These are phyloP conservation scores for Tretioscincus oriximinensis DNA, from an alignment of 2,113 vertebrate species.

Conservation along the genomic window DNA sequence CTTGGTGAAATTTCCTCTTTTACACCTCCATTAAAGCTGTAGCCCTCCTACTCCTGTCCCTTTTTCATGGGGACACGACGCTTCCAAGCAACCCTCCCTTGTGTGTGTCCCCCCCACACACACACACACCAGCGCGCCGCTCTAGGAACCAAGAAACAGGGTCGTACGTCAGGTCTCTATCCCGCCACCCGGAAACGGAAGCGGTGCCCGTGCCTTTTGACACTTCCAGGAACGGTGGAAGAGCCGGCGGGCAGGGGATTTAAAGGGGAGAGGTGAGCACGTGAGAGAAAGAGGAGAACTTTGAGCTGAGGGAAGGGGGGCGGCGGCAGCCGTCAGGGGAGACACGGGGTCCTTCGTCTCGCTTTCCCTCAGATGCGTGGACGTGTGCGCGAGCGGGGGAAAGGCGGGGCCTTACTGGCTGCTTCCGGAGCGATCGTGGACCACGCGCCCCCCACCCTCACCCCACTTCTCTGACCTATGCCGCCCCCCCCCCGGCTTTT, in stretches of 20 bases:
- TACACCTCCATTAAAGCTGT: too few species aligned
- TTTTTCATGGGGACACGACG: too few species aligned
- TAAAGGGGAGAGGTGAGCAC: not conserved
- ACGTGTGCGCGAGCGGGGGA: not conserved
- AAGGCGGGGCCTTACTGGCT: not conserved
- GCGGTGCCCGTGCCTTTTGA: constrained; percentile 18
- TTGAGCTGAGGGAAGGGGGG: not conserved
- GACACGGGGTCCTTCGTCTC: too few species aligned
- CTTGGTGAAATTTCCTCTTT: too few species aligned
- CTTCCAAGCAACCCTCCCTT: too few species aligned
- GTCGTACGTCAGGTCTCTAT: too few species aligned
- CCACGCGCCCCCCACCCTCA: not conserved
- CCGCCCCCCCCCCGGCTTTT: not conserved
- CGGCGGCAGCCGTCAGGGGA: too few species aligned
- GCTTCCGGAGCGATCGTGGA: constrained; percentile 14
- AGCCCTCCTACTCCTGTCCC: too few species aligned
- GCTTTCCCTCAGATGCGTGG: not conserved
- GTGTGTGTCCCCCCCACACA: too few species aligned
- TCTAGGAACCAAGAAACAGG: not conserved
- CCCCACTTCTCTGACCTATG: too few species aligned
- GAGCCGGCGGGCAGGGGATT: not conserved
- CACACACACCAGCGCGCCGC: too few species aligned
- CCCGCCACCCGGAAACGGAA: constrained; percentile 57
- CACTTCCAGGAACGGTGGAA: not conserved
- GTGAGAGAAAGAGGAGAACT: too few species aligned